Conservation (phyloP, 2,797 vertebrate species). For the Aldrovandia affinis region DNA sequence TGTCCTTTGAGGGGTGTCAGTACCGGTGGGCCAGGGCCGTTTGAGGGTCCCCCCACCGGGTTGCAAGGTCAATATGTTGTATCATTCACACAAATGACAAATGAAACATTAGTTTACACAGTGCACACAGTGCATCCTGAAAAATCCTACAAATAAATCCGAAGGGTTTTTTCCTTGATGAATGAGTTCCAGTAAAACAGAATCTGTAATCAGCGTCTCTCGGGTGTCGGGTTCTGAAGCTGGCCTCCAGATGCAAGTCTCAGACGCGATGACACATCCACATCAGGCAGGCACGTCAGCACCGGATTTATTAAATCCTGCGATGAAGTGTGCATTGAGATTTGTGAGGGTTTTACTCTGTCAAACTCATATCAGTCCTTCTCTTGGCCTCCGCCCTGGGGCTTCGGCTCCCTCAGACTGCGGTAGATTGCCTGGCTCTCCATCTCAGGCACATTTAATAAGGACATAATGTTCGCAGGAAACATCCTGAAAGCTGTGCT, state of each 20-base stretch:
- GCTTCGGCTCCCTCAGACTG: not conserved
- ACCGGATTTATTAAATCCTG: not conserved
- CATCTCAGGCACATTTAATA: conserved; percentile 13
- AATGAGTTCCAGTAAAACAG: not conserved
- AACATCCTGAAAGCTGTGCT: not conserved
- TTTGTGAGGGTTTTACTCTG: conserved; percentile 14
- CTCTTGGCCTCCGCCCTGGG: conserved; percentile 10
- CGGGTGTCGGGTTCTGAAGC: not conserved
- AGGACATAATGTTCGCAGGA: not conserved
- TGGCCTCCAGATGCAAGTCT: not conserved
- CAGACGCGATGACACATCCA: not conserved
- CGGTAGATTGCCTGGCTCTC: not conserved
- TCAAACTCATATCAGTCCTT: not conserved
- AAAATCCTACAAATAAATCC: too few species aligned
- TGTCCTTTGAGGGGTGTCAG: too few species aligned
- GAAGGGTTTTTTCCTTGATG: not conserved
- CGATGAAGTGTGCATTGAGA: not conserved
- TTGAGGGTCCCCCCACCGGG: too few species aligned
- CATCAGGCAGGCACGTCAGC: conserved; percentile 5
- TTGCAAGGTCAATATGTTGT: too few species aligned
- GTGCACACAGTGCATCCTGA: too few species aligned
- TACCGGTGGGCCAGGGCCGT: too few species aligned
- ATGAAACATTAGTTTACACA: too few species aligned
- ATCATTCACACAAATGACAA: too few species aligned
- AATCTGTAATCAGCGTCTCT: not conserved